phyloP scores from a whole-genome alignment of 2,113 vertebrate genomes.

The Rhabdornis inornatus region DNA sequence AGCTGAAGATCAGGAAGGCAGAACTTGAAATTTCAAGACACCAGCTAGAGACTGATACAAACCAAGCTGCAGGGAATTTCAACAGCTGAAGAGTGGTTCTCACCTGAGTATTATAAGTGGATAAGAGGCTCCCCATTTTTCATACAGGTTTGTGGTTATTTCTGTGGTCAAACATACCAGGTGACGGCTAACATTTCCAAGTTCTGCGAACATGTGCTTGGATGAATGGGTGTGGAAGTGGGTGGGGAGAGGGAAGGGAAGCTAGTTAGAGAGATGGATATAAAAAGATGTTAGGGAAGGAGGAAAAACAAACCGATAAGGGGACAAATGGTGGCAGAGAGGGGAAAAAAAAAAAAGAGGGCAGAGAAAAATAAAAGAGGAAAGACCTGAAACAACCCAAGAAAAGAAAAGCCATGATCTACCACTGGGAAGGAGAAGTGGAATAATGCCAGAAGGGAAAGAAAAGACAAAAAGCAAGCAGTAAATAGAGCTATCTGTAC shows the following conservation, averaged over 20 bases:
- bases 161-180: slow-evolving; percentile 68
- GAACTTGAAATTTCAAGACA: background rate
- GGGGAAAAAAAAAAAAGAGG: accelerated
- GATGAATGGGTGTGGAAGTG: slow-evolving; percentile 42
- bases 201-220: slow-evolving; percentile 62
- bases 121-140: slow-evolving; percentile 61
- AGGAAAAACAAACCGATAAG: slow-evolving; percentile 9
- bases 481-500: slow-evolving; percentile 67
- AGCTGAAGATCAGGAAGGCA: background rate
- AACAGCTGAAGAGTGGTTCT: slow-evolving; percentile 66
- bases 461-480: slow-evolving; percentile 71
- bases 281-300: slow-evolving; percentile 52
- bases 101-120: slow-evolving; percentile 60
- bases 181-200: slow-evolving; percentile 66
- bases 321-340: background rate
- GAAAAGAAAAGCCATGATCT: slow-evolving; percentile 59
- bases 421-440: slow-evolving; percentile 59
- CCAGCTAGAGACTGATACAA: slow-evolving; percentile 1
- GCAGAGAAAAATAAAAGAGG: background rate
- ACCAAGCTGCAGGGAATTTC: slow-evolving; percentile 59
- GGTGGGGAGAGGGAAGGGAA: slow-evolving; percentile 47
- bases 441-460: slow-evolving; percentile 67
- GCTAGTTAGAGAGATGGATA: slow-evolving; percentile 63
- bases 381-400: slow-evolving; percentile 40
- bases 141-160: slow-evolving; percentile 65